Base-by-base conservation (phyloP, 2,113 vertebrate genomes). In the Oncorhynchus keta region DNA sequence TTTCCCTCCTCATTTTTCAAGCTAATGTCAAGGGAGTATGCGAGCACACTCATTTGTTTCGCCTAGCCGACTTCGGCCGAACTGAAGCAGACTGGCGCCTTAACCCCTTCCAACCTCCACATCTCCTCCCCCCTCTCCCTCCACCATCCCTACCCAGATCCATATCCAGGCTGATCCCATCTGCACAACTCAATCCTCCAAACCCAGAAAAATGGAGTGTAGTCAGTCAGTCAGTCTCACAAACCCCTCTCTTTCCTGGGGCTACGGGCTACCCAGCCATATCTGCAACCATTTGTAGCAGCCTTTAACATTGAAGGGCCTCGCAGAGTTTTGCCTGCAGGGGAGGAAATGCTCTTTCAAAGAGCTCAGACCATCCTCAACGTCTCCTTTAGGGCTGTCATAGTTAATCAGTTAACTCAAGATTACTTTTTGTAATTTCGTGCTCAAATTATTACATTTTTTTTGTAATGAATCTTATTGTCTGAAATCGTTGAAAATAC, bases 331-430 rank as follows among this genome's bases (percentile, higher is more conserved):
- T 2, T 79, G 80, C 72, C 84, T 86, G 75, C 85, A 75, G 81
- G 87, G 78, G 73, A 78, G 79, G 75, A 85, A 88, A 92, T 87
- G 85, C 78, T 68, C 85, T 93, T 93, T 92, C 91, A 92, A 93
- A 93, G 88, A 78, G 80, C 67, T 68, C 74, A 79, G 88, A 81
- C 0, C 70, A 77, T 76, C 84, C 78, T 70, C 65, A 71, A 70
- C 5, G 3, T 65, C 72, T 24, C 45, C 67, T 9, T n/a, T 68
- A 28, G 24, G 5, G 32, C 62, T 22, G 39, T 45, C 39, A 45
- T 3, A 45, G 39, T 12, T 11, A 2, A 45, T 45, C 9, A 45
- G 39, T 45, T 35, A 2, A 35, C 6, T 35, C 35, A 35, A 35
- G 35, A 35, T 35, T 1, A 35, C 35, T 7, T 35, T 35, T 7